Conservation (phyloP, 2,113 vertebrate species). For the Egretta garzetta region DNA sequence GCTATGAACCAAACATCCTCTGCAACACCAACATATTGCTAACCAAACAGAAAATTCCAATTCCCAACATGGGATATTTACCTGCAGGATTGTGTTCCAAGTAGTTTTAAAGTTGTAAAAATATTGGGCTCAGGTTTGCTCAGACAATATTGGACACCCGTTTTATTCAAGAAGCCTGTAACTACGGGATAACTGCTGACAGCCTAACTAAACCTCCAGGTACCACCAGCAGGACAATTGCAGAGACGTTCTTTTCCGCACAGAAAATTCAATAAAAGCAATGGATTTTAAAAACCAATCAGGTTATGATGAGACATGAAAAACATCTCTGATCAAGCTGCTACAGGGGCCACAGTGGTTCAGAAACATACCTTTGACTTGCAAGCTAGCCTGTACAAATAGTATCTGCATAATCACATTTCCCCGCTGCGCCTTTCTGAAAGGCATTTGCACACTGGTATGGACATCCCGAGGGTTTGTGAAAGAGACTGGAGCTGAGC, state of each 20-base stretch:
- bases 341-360: background rate
- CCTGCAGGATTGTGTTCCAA: background rate
- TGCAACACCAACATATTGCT: background rate
- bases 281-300: background rate
- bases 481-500: background rate
- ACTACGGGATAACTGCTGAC: background rate
- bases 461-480: background rate
- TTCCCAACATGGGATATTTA: background rate
- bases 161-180: background rate
- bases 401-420: background rate
- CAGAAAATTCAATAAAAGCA: background rate
- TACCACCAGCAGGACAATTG: background rate
- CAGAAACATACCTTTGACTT: background rate
- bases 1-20: background rate
- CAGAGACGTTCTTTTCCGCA: background rate
- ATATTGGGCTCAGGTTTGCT: background rate
- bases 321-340: background rate
- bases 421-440: background rate
- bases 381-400: background rate
- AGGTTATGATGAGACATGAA: background rate
- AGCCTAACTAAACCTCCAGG: background rate
- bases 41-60: background rate
- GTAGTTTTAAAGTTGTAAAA: background rate
- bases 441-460: background rate
- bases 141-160: background rate